A percentile compares a stretch with the other conserved stretches of the same genome.
phyloP scores from a whole-genome alignment of 2,113 vertebrate genomes.

The Nesoenas mayeri region DNA sequence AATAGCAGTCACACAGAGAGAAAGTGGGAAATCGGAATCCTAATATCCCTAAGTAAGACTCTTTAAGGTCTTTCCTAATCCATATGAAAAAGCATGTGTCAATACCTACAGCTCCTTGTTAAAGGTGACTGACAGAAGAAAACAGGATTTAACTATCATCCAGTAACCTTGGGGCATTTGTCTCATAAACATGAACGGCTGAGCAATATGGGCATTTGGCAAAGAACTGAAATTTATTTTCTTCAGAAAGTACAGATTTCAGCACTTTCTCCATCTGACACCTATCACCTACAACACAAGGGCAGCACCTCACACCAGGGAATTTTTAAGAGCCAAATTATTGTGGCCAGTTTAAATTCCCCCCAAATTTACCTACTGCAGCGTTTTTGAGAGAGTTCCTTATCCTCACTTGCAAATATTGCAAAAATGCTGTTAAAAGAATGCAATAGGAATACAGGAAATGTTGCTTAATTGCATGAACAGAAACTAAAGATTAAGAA shows the following conservation, averaged over 20 bases:
- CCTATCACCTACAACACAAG: not conserved
- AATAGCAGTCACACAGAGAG: not conserved
- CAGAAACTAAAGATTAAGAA: not conserved
- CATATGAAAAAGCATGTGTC: not conserved
- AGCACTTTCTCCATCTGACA: constrained; percentile 33
- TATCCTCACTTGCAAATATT: not conserved
- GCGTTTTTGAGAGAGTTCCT: not conserved
- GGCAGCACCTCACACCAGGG: constrained; percentile 40
- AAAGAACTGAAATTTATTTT: constrained; percentile 13
- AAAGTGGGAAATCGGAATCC: not conserved
- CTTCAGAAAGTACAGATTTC: constrained; percentile 56
- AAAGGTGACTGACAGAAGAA: constrained; percentile 49
- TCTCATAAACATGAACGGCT: constrained; percentile 14
- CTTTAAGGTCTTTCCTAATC: not conserved
- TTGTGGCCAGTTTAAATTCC: not conserved
- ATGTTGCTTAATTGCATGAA: not conserved
- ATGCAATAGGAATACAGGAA: not conserved
- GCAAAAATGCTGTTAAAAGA: not conserved
- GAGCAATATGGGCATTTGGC: constrained; percentile 45
- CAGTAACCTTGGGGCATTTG: constrained; percentile 49
- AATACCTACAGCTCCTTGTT: constrained; percentile 12
- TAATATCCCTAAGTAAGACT: not conserved
- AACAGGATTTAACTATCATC: constrained; percentile 13
- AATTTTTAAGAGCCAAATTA: not conserved
- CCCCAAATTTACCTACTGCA: not conserved